phyloP scores from a whole-genome alignment of 1,140 invertebrate species.

The Helicoverpa zea region DNA sequence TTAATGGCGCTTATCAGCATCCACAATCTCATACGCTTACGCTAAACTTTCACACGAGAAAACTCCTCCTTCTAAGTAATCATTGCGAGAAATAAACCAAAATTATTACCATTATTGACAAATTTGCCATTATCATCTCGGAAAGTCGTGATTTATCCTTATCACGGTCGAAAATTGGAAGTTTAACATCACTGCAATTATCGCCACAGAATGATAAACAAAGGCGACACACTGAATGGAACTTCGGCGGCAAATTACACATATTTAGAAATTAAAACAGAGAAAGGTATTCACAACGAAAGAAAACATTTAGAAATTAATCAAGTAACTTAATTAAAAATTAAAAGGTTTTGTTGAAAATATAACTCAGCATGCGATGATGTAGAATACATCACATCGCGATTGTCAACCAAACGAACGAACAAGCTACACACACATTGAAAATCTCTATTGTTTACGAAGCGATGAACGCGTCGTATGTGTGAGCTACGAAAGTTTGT shows the following conservation, averaged over 20 bases:
- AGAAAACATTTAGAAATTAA: conserved; percentile 86
- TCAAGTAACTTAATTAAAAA: conserved; percentile 84
- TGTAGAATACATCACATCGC: conserved; percentile 87
- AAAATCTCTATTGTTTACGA: conserved; percentile 82
- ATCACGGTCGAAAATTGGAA: conserved; percentile 87
- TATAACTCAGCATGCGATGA: conserved; percentile 86
- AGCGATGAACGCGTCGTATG: conserved; percentile 76
- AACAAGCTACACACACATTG: conserved; percentile 84
- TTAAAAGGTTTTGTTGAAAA: conserved; percentile 85
- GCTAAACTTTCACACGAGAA: conserved; percentile 87
- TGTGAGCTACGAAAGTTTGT: conserved; percentile 68
- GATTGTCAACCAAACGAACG: conserved; percentile 87
- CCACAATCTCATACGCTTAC: conserved; percentile 86
- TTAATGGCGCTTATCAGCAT: conserved; percentile 88
- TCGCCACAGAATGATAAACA: conserved; percentile 88
- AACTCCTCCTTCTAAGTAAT: conserved; percentile 69
- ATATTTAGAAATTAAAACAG: conserved; percentile 87
- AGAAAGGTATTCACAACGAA: conserved; percentile 82
- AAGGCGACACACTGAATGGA: conserved; percentile 90
- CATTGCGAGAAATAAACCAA: conserved; percentile 65
- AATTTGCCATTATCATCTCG: conserved; percentile 86
- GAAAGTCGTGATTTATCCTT: conserved; percentile 87
- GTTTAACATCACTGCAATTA: conserved; percentile 88
- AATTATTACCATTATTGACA: conserved; percentile 85
- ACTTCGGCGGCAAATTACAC: conserved; percentile 90